These are phyloP conservation scores for Gadus macrocephalus DNA, from an alignment of 2,113 vertebrate genomes.

Conservation along the genomic window DNA sequence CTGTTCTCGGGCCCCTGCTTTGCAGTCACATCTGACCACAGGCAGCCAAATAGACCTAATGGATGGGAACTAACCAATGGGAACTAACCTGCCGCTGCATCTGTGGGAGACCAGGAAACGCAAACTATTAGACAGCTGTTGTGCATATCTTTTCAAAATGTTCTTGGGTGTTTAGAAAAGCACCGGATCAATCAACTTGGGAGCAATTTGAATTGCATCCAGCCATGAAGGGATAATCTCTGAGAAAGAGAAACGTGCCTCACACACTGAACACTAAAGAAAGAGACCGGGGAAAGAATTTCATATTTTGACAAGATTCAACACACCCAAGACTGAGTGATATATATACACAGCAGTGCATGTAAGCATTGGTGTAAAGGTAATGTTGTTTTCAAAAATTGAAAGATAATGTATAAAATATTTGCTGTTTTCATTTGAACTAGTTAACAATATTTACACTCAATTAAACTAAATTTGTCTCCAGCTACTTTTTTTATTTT, in stretches of 20 bases:
- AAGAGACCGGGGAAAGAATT: too few species aligned
- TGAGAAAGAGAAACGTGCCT: not conserved
- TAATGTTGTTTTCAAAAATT: too few species aligned
- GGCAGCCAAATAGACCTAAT: slow-evolving; percentile 69
- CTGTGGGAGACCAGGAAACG: slow-evolving; percentile 57
- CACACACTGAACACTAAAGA: too few species aligned
- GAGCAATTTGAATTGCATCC: slow-evolving; percentile 21
- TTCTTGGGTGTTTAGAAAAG: slow-evolving; percentile 52
- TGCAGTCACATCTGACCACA: slow-evolving; percentile 69
- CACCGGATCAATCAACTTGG: slow-evolving; percentile 43
- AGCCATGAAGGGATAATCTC: slow-evolving; percentile 32
- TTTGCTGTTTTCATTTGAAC: too few species aligned
- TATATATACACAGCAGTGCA: too few species aligned
- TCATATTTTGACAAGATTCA: too few species aligned
- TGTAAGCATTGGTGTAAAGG: too few species aligned
- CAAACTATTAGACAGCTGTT: slow-evolving; percentile 71
- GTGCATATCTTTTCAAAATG: slow-evolving; percentile 58
- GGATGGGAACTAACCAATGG: slow-evolving; percentile 69
- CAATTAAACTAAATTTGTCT: too few species aligned
- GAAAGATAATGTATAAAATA: too few species aligned
- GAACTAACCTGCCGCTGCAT: slow-evolving; percentile 57
- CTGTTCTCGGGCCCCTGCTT: slow-evolving; percentile 68
- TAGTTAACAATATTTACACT: too few species aligned
- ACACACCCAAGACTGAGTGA: too few species aligned
- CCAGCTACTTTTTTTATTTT: too few species aligned